phyloP scores from a whole-genome alignment of 2,113 vertebrate genomes.

The Diglossa brunneiventris region DNA sequence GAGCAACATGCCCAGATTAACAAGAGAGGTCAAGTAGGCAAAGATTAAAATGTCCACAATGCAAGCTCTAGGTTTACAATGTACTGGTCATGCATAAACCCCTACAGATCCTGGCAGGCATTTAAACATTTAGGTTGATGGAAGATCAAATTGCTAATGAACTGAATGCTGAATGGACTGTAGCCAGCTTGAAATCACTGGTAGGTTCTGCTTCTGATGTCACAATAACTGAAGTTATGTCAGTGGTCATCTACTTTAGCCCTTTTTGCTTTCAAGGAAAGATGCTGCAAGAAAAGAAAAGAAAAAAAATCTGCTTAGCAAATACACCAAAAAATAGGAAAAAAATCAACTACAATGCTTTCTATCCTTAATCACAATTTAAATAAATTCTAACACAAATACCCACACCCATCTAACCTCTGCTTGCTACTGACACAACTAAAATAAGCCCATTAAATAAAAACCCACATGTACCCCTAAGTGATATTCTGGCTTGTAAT shows the following conservation, averaged over 20 bases:
- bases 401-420: neutral
- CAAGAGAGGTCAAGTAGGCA: slow-evolving; percentile 18
- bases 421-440: neutral
- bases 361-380: neutral
- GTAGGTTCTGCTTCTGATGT: slow-evolving; percentile 15
- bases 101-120: slow-evolving; percentile 56
- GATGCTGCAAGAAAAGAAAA: slow-evolving; percentile 69
- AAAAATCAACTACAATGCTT: neutral
- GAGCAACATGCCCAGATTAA: slow-evolving; percentile 39
- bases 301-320: neutral
- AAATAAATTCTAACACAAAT: neutral
- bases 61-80: slow-evolving; percentile 48
- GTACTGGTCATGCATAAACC: slow-evolving; percentile 47
- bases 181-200: slow-evolving; percentile 19
- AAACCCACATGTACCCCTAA: neutral
- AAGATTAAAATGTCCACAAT: neutral
- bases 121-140: slow-evolving; percentile 20
- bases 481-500: neutral
- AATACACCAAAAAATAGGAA: neutral
- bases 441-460: neutral
- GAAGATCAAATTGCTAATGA: slow-evolving; percentile 9
- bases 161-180: slow-evolving; percentile 45
- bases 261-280: slow-evolving; percentile 79
- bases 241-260: slow-evolving; percentile 75
- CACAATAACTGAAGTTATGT: neutral